Base-by-base conservation (phyloP, 2,113 vertebrate species). In the Melanostigma gelatinosum region DNA sequence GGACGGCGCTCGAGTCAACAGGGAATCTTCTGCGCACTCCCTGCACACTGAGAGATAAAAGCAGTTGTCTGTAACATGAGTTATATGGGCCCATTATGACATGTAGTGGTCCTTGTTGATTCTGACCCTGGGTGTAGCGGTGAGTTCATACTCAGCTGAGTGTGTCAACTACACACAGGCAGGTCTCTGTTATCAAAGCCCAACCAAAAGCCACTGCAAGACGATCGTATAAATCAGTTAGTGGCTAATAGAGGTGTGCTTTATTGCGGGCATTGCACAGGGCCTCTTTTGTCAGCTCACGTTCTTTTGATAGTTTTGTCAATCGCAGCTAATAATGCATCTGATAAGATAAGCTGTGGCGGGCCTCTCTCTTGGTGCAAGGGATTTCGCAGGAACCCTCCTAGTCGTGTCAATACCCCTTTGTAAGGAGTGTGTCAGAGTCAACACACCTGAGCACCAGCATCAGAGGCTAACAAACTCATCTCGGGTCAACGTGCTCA, bases 251-350 rank as follows among this genome's bases (percentile, higher is more conserved):
- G 87, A 79, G 48, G 85, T 88, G 72, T 82, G 72, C 89, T 94
- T 94, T 92, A 93, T 83, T 87, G 76, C 78, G 4, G 82, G n/a
- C 68, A 65, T 42, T 83, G 86, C 72, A 87, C 85, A 86, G 75
- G 82, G 38, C 70, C 83, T 90, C 88, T 83, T 90, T 94, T 94
- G 93, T 92, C 83, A 83, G 82, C 88, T 88, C 91, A 92, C 64
- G 85, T 80, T 95, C 95, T 93, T 96, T 96, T 96, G 95, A 94
- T 94, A 95, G 93, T 94, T 94, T 93, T 93, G 88, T 93, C 95
- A 94, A 96, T 96, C 93, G 77, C 82, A 90, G 90, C 93, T 95
- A 91, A 94, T 95, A 95, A 95, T 91, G 92, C 84, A 83, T 88
- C 93, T 91, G 93, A 94, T 96, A 96, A 96, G 88, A 95, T 90